Percentiles rank a stretch among this genome's conserved stretches.
Conservation (phyloP, 1,140 invertebrate species). For the Yoshiicerus persimilis region DNA sequence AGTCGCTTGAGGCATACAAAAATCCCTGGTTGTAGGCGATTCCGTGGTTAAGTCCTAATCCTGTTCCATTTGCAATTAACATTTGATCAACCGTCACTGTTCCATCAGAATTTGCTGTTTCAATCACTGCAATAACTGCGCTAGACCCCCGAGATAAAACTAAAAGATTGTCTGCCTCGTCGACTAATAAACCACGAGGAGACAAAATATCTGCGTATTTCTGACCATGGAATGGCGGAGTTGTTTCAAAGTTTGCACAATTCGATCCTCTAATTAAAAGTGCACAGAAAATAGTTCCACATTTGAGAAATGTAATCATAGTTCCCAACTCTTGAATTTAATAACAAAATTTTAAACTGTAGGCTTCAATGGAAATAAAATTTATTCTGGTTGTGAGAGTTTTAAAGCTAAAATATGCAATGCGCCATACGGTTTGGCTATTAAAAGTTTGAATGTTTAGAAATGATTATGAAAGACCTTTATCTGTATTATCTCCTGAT, state of each 20-base stretch:
- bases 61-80: neutral
- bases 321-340: no score
- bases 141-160: neutral
- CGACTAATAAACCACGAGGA: neutral
- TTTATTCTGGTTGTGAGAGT: no score
- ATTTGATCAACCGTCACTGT: neutral
- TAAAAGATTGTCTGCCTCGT: neutral
- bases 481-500: no score
- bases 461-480: no score
- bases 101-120: neutral
- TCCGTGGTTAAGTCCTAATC: conserved; percentile 28
- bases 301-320: no score
- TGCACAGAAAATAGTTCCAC: no score
- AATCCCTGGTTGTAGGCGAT: conserved; percentile 8
- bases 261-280: neutral
- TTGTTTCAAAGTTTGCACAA: neutral
- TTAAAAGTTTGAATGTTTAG: no score
- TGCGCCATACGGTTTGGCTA: no score
- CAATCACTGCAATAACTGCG: neutral
- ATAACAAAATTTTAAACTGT: no score
- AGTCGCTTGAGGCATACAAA: conserved; percentile 23
- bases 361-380: no score
- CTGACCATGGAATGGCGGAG: neutral
- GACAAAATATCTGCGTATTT: neutral
- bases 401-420: no score